A percentile compares a stretch with the other conserved stretches of the same genome.
Conservation (phyloP, 2,888 invertebrate genomes). For the Rotaria sp. region DNA sequence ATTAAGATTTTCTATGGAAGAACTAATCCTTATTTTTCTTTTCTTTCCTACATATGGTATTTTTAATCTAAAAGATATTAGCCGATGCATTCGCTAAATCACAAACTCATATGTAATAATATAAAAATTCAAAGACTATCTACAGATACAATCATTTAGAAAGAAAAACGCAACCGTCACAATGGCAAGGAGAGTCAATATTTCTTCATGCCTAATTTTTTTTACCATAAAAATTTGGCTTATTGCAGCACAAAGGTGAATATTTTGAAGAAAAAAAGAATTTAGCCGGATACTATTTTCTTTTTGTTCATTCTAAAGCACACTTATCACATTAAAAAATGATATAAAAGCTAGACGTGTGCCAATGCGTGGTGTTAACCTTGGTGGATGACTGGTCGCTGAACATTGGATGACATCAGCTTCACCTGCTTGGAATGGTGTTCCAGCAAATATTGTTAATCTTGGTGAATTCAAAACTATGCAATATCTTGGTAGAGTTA, state of each 20-base stretch:
- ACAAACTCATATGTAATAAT: too few species aligned
- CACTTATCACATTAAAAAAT: neutral
- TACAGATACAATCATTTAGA: neutral
- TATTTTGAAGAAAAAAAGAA: neutral
- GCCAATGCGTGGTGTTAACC: neutral
- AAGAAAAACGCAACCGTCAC: neutral
- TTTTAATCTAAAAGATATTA: too few species aligned
- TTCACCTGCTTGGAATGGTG: neutral
- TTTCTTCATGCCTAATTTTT: neutral
- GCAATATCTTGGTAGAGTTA: neutral
- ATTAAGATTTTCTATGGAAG: too few species aligned
- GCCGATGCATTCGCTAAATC: too few species aligned
- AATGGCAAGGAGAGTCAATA: neutral
- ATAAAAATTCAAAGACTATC: neutral
- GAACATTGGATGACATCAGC: neutral
- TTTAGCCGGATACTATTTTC: neutral
- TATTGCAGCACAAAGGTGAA: neutral
- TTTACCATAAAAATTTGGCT: neutral
- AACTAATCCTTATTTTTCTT: too few species aligned
- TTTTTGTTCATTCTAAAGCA: neutral
- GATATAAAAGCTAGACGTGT: neutral
- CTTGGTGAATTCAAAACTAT: neutral
- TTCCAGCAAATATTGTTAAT: neutral
- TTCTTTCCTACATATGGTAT: too few species aligned
- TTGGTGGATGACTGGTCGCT: neutral